Base-by-base conservation (phyloP, 2,113 vertebrate species). In the Cyanistes caeruleus region DNA sequence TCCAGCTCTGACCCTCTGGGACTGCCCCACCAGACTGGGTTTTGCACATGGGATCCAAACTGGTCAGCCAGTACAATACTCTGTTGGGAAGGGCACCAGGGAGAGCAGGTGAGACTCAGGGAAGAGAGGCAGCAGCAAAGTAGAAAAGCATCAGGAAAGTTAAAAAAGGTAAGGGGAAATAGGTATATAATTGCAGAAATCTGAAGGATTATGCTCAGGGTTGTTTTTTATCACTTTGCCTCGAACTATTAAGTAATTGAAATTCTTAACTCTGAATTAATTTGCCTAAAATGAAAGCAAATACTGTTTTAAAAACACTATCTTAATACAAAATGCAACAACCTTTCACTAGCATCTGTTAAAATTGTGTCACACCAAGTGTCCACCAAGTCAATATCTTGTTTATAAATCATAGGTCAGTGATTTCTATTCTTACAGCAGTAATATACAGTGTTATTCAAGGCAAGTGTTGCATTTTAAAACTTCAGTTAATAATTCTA, bases 121-220 rank as follows among this genome's bases (percentile, higher is more conserved):
- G 25, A 87, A 51, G 3, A 87, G 3, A 73, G 90, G 19, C 22
- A 77, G 15, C 17, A 93, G 7, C 30, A 52, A 68, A 62, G 3
- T 11, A 1, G 11, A 62, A 89, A 86, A 72, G 9, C 7, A 58
- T 9, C 3, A 37, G 11, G 2, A 58, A 77, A 70, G 7, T 27
- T 7, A 7, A 30, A 35, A n/a, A 5, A 11, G 9, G 1, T 6
- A n/a, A 15, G 4, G 0, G 3, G 8, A 59, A 87, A 58, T 7
- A 21, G 3, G 3, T 46, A 27, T 24, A 21, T 7, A 48, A 39
- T 2, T 24, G 7, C 27, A 65, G 39, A 9, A 48, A 44, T 16
- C 25, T 67, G 16, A 53, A 92, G 44, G 23, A 18, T 48, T 58
- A 24, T 13, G 3, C 17, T 53, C 20, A 44, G 0, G 0, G 20